Evolutionary conservation across 2,888 invertebrate species (phyloP).

Genomic region (Schizotus pectinicornis): DNA sequence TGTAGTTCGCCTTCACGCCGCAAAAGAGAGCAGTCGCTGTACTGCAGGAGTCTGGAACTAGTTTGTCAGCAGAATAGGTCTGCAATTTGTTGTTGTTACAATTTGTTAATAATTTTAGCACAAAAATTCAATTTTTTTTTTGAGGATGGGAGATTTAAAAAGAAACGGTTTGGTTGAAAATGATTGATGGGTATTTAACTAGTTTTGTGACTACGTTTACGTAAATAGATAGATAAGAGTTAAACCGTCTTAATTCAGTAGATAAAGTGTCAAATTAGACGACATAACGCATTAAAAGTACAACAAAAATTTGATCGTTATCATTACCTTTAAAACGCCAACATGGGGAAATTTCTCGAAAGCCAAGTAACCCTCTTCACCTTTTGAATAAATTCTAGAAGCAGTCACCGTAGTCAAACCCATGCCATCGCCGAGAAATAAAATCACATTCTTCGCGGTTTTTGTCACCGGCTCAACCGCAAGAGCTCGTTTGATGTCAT

Average conservation of each 20-base stretch:
- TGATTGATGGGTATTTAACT: no score
- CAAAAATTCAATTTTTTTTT: no score
- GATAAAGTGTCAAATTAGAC: no score
- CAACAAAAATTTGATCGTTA: background rate
- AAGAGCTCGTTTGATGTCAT: slow-evolving; percentile 48
- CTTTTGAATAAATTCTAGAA: slow-evolving; percentile 78
- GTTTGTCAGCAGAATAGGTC: slow-evolving; percentile 87
- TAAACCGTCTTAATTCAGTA: no score
- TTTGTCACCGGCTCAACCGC: slow-evolving; percentile 40
- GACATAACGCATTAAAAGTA: background rate
- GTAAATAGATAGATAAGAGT: no score
- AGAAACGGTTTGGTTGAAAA: no score
- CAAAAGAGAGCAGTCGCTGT: slow-evolving; percentile 86
- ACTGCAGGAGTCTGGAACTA: slow-evolving; percentile 89
- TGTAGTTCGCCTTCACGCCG: slow-evolving; percentile 84
- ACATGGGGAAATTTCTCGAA: slow-evolving; percentile 86
- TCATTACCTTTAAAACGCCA: slow-evolving; percentile 81
- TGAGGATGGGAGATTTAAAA: no score
- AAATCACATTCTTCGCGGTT: slow-evolving; percentile 79
- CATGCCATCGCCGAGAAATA: slow-evolving; percentile 93
- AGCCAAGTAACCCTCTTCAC: slow-evolving; percentile 73
- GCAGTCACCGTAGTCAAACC: slow-evolving; percentile 85
- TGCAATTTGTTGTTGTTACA: slow-evolving; percentile 51
- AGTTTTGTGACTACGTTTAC: no score
- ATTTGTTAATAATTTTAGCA: background rate